Evolutionary conservation across 2,888 invertebrate species (phyloP).

Genomic region (Uloborus plumipes): DNA sequence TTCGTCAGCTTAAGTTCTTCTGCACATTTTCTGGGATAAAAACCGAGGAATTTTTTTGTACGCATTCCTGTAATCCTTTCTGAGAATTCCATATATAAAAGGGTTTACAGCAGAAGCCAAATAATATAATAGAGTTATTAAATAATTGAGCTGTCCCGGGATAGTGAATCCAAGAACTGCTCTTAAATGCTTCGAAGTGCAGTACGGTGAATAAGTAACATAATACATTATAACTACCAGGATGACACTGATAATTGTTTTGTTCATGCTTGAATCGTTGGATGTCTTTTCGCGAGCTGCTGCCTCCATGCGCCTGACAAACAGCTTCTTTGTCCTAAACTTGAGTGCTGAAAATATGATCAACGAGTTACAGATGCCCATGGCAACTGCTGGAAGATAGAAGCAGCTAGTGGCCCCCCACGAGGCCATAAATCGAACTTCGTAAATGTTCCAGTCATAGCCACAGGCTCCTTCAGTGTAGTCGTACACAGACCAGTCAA

Average conservation of each 20-base stretch:
- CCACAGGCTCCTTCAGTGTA: slow-evolving; percentile 12
- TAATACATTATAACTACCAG: slow-evolving; percentile 68
- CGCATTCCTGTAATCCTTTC: slow-evolving; percentile 21
- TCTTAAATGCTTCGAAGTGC: slow-evolving; percentile 71
- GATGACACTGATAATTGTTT: not conserved
- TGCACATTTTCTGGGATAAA: not conserved
- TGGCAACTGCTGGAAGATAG: not conserved
- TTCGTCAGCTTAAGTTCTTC: too few species aligned
- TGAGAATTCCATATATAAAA: slow-evolving; percentile 68
- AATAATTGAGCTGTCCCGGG: slow-evolving; percentile 68
- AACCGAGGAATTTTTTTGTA: slow-evolving; percentile 10
- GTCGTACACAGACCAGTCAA: slow-evolving; percentile 7
- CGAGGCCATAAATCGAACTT: too few species aligned
- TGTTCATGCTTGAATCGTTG: not conserved
- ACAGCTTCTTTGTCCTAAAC: not conserved
- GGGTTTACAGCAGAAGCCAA: slow-evolving; percentile 70
- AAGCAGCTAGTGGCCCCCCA: not conserved
- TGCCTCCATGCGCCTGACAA: too few species aligned
- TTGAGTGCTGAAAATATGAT: not conserved
- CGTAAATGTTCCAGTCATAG: not conserved
- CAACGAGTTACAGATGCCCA: not conserved
- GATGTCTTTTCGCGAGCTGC: too few species aligned
- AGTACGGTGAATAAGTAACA: slow-evolving; percentile 71
- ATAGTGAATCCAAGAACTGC: slow-evolving; percentile 66
- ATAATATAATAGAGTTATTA: slow-evolving; percentile 69